Base-by-base conservation (phyloP, 2,797 vertebrate genomes). In the Phrynocephalus vlangalii region DNA sequence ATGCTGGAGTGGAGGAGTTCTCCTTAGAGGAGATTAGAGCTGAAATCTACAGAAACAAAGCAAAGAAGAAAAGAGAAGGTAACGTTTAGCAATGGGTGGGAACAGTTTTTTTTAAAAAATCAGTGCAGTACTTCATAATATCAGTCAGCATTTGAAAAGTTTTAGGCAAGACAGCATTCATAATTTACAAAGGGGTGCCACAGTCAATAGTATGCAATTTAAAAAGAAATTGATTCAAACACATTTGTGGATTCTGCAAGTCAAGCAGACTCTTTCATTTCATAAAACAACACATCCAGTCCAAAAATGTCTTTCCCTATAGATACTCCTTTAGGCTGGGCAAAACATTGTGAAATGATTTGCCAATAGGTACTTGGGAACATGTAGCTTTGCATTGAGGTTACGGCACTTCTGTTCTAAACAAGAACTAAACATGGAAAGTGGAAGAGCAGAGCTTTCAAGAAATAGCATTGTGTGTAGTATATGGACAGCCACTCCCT, bases 11-110 rank as follows among this genome's bases (percentile, higher is more conserved):
- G 0, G 95, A 97, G 0, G 99, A 99, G 77, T 99, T 99, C 94
- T 98, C 98, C 89, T 98, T 99, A 28, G 99, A 99, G 94, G 99
- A 99, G 92, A 97, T 99, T 89, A 95, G 98, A 10, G 98, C 98
- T 30, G 98, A 99, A 89, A 96, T 97, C 88, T 98, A 97, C 94
- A 97, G 97, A n/a, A 98, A 98, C 94, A 98, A 98, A 94, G 92
- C 92, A 0, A 95, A 94, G 22, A 95, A 95, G 83, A 94, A 79
- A 90, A 90, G 93, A 0, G 95, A 97, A 95, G 96, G 97, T 97
- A 86, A 63, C 83, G 81, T 67, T 70, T 77, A 48, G 7, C 81
- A 66, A 15, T 38, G 50, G 26, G 11, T 85, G 11, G 22, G 0
- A 80, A 82, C 38, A 24, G 5, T 77, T 56, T 56, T 56, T 56